Percentiles rank a stretch among this genome's conserved stretches.
phyloP scores from a whole-genome alignment of 2,797 vertebrate species.

The Luscinia megarhynchos region DNA sequence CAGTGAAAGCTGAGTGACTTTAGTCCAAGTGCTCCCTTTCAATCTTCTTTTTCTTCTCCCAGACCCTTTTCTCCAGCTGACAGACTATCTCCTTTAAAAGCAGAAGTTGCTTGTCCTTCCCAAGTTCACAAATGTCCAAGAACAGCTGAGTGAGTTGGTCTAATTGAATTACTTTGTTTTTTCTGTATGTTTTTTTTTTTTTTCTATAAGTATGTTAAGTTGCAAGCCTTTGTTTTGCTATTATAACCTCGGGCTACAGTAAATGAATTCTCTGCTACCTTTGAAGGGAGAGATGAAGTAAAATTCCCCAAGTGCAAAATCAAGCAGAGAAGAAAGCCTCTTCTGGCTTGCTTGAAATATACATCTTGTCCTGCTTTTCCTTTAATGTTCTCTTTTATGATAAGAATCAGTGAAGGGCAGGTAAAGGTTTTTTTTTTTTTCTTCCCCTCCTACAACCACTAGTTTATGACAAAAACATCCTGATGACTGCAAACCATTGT shows the following conservation, averaged over 20 bases:
- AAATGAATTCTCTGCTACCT: slow-evolving; percentile 87
- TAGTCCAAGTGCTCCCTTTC: background rate
- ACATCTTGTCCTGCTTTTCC: slow-evolving; percentile 79
- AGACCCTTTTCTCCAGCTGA: background rate
- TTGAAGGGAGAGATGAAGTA: slow-evolving; percentile 87
- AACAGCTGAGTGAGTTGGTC: slow-evolving; percentile 75
- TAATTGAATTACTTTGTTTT: slow-evolving; percentile 83
- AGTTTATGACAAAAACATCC: slow-evolving; percentile 34
- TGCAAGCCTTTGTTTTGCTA: slow-evolving; percentile 84
- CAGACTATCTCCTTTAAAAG: background rate
- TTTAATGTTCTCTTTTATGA: slow-evolving; percentile 83
- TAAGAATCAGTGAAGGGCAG: slow-evolving; percentile 80
- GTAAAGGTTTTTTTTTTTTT: slow-evolving; percentile 40
- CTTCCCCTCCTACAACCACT: background rate
- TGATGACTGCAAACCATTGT: slow-evolving; percentile 14
- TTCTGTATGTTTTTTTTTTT: slow-evolving; percentile 6
- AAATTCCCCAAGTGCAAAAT: slow-evolving; percentile 87
- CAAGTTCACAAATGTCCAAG: slow-evolving; percentile 56
- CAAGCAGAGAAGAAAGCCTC: slow-evolving; percentile 84
- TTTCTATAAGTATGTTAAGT: slow-evolving; percentile 70
- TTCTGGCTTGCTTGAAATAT: slow-evolving; percentile 82
- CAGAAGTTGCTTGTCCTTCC: slow-evolving; percentile 27
- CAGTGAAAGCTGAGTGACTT: background rate
- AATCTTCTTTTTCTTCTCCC: background rate
- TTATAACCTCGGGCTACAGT: slow-evolving; percentile 81